Conservation (phyloP, 2,888 invertebrate genomes). For the Tinea trinotella region DNA sequence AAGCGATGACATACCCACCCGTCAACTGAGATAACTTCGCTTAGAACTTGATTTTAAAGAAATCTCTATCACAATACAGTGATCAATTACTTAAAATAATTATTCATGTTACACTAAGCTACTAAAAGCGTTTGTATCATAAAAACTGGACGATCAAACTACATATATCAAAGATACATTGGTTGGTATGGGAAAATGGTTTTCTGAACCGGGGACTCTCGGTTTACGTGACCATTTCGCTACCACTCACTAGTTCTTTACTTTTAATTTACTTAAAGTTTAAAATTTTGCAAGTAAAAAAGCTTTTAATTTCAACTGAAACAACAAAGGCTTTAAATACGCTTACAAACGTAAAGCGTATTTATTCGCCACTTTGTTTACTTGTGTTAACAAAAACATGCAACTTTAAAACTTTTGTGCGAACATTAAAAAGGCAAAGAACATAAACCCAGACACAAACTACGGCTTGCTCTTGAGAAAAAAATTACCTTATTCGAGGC, state of each 20-base stretch:
- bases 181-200: too few species aligned
- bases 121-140: too few species aligned
- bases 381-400: background rate
- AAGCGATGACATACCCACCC: constrained; percentile 44
- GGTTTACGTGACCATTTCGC: too few species aligned
- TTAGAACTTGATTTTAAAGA: constrained; percentile 53
- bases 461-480: background rate
- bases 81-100: too few species aligned
- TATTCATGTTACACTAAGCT: too few species aligned
- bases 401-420: background rate
- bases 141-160: too few species aligned
- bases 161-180: too few species aligned
- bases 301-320: background rate
- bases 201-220: too few species aligned
- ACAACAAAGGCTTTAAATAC: background rate
- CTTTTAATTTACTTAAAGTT: background rate
- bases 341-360: background rate
- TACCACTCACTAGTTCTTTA: background rate
- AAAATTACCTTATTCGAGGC: constrained; percentile 34
- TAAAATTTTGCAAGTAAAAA: background rate
- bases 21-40: constrained; percentile 50
- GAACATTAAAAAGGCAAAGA: background rate
- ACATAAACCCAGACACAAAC: background rate
- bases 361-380: background rate
- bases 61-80: too few species aligned